These are phyloP conservation scores for Rhamnusium bicolor DNA, from an alignment of 2,888 invertebrate species.

Conservation along the genomic window DNA sequence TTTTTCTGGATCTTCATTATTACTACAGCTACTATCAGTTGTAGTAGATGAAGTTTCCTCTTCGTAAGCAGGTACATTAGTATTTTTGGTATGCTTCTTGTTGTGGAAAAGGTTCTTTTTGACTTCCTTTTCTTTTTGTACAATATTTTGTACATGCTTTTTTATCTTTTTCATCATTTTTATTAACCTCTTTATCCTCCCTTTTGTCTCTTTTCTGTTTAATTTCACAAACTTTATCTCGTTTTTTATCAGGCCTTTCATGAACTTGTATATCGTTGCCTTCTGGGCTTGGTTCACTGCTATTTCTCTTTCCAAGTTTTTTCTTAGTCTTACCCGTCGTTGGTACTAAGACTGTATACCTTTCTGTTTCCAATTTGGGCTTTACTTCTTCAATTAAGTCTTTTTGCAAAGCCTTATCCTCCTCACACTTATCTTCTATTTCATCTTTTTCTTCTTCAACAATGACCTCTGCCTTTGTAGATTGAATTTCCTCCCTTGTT, in stretches of 20 bases:
- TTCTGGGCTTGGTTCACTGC: conserved; percentile 53
- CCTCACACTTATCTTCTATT: conserved; percentile 33
- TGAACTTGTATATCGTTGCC: conserved; percentile 49
- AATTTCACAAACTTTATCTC: conserved; percentile 38
- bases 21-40: conserved; percentile 78
- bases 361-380: conserved; percentile 58
- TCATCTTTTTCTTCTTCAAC: conserved; percentile 52
- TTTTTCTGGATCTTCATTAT: conserved; percentile 57
- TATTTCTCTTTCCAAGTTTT: conserved; percentile 63
- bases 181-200: conserved; percentile 47
- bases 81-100: conserved; percentile 57
- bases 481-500: conserved; percentile 67
- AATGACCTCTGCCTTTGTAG: conserved; percentile 48
- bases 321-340: conserved; percentile 66
- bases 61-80: conserved; percentile 70
- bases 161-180: conserved; percentile 53
- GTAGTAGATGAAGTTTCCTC: conserved; percentile 82
- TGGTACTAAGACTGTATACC: conserved; percentile 64
- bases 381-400: conserved; percentile 45
- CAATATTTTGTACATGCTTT: conserved; percentile 40
- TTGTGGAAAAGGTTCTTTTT: conserved; percentile 55
- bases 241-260: conserved; percentile 44
- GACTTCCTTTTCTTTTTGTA: conserved; percentile 57
- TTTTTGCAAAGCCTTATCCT: conserved; percentile 42
- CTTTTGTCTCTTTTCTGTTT: conserved; percentile 47